Evolutionary conservation across 2,888 invertebrate species (phyloP), one percentile per base, ranked within the genome.

Genomic region (Palloptera scutellata): DNA sequence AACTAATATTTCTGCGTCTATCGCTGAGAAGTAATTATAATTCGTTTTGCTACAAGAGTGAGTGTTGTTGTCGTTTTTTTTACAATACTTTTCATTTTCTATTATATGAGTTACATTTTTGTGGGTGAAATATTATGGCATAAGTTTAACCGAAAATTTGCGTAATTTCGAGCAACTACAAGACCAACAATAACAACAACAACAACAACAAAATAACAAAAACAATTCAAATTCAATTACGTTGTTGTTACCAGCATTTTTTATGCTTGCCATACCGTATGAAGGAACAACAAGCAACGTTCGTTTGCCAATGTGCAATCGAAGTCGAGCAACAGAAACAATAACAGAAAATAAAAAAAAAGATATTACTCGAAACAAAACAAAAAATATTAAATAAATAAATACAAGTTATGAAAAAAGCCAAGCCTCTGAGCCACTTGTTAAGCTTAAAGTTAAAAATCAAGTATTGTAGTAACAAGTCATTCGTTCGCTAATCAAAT

Each of bases 351-450:
- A 42, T 15, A 20, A 52, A 48, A 55, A 45, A 42, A 12, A 17
- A 54, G 17, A 30, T 45, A 48, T 40, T n/a, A 40, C 40, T 19
- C 53, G 15, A 42, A 60, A 45, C 45, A 10, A 53, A 15, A 43
- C 9, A 11, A 30, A n/a, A 19, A 53, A 15, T 19, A 42, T 48
- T 30, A 67, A 62, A 67, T 61, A 63, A 69, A 63, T 54, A 68
- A 69, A 74, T 67, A 72, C 61, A 67, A 60, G 60, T 62, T 60
- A 69, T 30, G 30, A 66, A 72, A 19, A 30, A 61, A 53, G 70
- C 79, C 79, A 78, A 78, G 79, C 80, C 78, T 78, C 68, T 75
- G 70, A 77, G 77, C 78, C 80, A 79, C 79, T 79, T 79, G 78
- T 76, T 79, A 72, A 73, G 72, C 72, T 73, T n/a, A 41, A 19